Base-by-base conservation (phyloP, 1,140 invertebrate genomes). In the Nasonia vitripennis region DNA sequence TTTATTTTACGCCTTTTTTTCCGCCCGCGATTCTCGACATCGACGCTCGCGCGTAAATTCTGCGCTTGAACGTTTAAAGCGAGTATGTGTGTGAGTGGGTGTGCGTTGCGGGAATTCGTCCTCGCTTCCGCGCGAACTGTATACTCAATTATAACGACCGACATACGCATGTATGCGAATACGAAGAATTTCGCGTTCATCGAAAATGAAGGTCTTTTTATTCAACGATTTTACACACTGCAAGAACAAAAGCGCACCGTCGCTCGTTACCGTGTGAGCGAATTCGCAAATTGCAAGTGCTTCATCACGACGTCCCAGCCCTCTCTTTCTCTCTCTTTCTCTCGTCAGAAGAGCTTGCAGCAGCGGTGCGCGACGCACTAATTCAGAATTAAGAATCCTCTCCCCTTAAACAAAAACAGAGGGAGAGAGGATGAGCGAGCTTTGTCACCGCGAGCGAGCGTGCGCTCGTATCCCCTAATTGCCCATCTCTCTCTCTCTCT, bases 331-430 rank as follows among this genome's bases (percentile, higher is more conserved):
- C 68, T 27, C 23, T 73, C 10, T 73, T 2, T 71, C 11, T 71
- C 51, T 14, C 37, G 71, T 75, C 48, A 71, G 20, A 31, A 34
- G 37, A 34, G 74, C 31, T 31, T 20, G 37, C n/a, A 31, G n/a
- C 68, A 23, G 23, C 20, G n/a, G 14, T 12, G 48, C 9, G n/a
- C 20, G 23, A 70, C 23, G 74, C 23, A 27, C 70, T 80, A 80
- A 85, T 85, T 85, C 67, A 45, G 75, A 85, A 85, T 85, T 80
- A 81, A 85, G 83, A 80, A 75, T 80, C 51, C 83, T 20, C 48
- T 48, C 48, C 81, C 73, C 9, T 62, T 51, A 84, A 70, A 78
- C 74, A 78, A 78, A 78, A 78, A 84, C 51, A 55, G 71, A 14
- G 10, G 2, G n/a, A 55, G 71, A 14, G 10, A 6, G n/a, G 55